Evolutionary conservation across 2,888 invertebrate species (phyloP).

Genomic region (Eupithecia inturbata): DNA sequence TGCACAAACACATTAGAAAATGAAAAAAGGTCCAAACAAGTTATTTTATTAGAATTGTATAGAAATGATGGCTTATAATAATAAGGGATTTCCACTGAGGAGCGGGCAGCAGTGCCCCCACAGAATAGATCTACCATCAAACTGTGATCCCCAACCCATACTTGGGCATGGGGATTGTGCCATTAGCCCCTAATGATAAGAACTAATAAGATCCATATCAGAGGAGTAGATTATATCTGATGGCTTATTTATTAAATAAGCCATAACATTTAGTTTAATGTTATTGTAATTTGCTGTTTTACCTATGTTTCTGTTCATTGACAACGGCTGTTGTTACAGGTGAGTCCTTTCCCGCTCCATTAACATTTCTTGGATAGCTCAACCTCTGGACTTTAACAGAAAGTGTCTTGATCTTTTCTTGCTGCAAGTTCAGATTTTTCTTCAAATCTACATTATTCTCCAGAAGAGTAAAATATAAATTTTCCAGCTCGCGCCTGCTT

Average conservation of each 20-base stretch:
- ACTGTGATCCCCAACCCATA: background rate
- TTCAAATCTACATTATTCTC: constrained; percentile 86
- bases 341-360: constrained; percentile 49
- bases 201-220: background rate
- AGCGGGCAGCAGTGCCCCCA: background rate
- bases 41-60: background rate
- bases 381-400: constrained; percentile 66
- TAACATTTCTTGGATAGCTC: constrained; percentile 51
- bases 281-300: constrained; percentile 40
- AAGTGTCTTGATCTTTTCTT: constrained; percentile 75
- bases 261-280: background rate
- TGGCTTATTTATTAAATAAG: background rate
- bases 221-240: background rate
- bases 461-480: constrained; percentile 85
- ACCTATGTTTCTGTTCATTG: constrained; percentile 68
- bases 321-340: constrained; percentile 58
- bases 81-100: background rate
- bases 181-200: background rate
- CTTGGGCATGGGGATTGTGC: background rate
- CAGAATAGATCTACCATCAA: background rate
- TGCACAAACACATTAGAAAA: background rate
- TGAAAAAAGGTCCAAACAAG: background rate
- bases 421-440: constrained; percentile 84
- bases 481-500: constrained; percentile 86
- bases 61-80: background rate